Conservation (phyloP, 53 echinoderm and acorn worm species). For the Temnopleurus reevesii region DNA sequence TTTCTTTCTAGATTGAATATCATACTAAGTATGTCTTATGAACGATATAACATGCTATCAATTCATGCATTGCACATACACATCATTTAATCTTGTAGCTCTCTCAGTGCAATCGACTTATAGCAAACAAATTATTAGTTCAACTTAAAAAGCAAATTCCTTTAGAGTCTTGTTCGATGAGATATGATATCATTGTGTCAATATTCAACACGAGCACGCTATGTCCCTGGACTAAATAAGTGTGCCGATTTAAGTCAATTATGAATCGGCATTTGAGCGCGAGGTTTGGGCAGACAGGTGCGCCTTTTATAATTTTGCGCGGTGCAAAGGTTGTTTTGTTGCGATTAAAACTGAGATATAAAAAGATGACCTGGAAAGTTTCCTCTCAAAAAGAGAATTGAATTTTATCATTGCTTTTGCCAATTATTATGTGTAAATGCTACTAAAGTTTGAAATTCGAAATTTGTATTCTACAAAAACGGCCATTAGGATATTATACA, state of each 20-base stretch:
- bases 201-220: background rate
- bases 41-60: too few species aligned
- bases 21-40: too few species aligned
- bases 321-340: background rate
- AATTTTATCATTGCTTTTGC: too few species aligned
- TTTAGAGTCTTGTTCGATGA: background rate
- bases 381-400: too few species aligned
- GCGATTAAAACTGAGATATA: background rate
- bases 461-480: too few species aligned
- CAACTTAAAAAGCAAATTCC: background rate
- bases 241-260: background rate
- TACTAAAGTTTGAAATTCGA: too few species aligned
- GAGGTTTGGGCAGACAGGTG: background rate
- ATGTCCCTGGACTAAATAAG: constrained; percentile 9
- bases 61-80: too few species aligned
- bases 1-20: too few species aligned
- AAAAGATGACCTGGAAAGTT: background rate
- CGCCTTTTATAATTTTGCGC: background rate
- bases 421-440: too few species aligned
- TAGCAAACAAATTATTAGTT: background rate
- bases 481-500: too few species aligned
- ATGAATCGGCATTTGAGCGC: background rate
- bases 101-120: background rate
- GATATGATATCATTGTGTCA: constrained; percentile 12
- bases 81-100: too few species aligned